A percentile compares a stretch with the other conserved stretches of the same genome.
phyloP scores from a whole-genome alignment of 2,888 invertebrate genomes.

The Neoitamus cyanurus region DNA sequence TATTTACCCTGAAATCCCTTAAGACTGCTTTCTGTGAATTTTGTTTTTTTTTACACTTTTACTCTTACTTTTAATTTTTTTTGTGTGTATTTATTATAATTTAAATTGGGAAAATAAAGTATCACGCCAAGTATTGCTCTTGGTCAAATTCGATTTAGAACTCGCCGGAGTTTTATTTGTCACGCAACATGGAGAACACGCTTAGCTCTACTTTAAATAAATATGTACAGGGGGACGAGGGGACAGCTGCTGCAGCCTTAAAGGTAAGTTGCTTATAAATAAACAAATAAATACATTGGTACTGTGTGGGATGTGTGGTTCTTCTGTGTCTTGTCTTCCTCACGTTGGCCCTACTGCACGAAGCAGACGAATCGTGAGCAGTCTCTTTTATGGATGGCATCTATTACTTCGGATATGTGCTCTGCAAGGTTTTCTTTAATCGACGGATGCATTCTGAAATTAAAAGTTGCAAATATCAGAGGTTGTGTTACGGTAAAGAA shows the following conservation, averaged over 20 bases:
- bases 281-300: constrained; percentile 11
- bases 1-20: neutral
- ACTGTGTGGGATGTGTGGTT: neutral
- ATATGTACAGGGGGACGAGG: neutral
- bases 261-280: constrained; percentile 18
- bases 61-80: neutral
- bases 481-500: too few relatives aligned
- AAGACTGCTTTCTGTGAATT: constrained; percentile 19
- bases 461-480: neutral
- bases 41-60: neutral
- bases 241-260: neutral
- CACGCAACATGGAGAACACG: constrained; percentile 1
- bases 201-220: constrained; percentile 19
- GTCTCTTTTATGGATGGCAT: constrained; percentile 76
- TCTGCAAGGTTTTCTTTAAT: constrained; percentile 72
- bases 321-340: neutral
- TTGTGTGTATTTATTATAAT: constrained; percentile 5
- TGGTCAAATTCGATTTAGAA: constrained; percentile 15
- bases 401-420: constrained; percentile 80
- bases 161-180: constrained; percentile 1
- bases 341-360: neutral
- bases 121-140: neutral
- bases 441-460: constrained; percentile 73
- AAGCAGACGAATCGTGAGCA: constrained; percentile 71
- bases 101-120: constrained; percentile 32